These are phyloP conservation scores for Pseudococcus longispinus DNA, from an alignment of 2,888 invertebrate species.

Conservation along the genomic window DNA sequence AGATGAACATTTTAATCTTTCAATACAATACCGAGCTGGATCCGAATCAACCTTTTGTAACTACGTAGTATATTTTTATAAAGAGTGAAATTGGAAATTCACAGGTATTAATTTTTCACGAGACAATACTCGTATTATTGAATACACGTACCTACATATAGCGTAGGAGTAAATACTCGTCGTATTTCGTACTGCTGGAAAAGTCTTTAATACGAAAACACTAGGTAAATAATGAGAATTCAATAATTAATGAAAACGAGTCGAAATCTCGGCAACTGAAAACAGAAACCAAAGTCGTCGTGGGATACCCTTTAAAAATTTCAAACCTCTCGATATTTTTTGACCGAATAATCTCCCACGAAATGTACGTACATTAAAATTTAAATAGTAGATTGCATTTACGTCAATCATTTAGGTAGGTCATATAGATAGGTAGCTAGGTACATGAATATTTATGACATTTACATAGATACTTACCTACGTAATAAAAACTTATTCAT, in stretches of 20 bases:
- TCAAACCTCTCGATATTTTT: no score
- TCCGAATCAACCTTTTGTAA: conserved; percentile 11
- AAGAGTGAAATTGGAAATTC: conserved; percentile 20
- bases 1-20: conserved; percentile 40
- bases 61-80: neutral
- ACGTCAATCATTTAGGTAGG: neutral
- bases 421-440: neutral
- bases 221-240: neutral
- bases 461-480: neutral
- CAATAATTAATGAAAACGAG: neutral
- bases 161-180: neutral
- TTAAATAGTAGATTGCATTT: neutral
- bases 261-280: neutral
- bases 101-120: conserved; percentile 10
- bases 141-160: neutral
- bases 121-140: neutral
- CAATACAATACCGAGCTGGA: conserved; percentile 11
- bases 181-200: neutral
- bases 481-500: neutral
- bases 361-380: neutral
- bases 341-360: neutral
- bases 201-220: neutral
- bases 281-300: neutral
- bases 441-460: conserved; percentile 3
- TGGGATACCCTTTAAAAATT: no score